A percentile compares a stretch with the other conserved stretches of the same genome.
These are phyloP conservation scores for Drosophila sordidula DNA, from an alignment of 2,888 invertebrate genomes.

Conservation along the genomic window DNA sequence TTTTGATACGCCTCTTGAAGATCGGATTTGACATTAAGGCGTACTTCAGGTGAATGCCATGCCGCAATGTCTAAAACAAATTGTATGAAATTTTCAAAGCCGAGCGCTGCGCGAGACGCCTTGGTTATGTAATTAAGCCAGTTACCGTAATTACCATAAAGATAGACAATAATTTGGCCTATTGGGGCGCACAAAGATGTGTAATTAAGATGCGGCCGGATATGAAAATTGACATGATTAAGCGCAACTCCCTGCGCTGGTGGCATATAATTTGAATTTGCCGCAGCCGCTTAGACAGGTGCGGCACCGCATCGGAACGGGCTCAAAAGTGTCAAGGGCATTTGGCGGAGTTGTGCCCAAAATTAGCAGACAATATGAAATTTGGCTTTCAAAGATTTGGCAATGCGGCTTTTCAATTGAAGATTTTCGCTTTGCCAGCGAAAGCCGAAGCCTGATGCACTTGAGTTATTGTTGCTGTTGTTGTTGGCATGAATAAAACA, in stretches of 20 bases:
- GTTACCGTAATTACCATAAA: conserved; percentile 71
- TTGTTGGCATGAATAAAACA: conserved; percentile 71
- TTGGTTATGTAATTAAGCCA: conserved; percentile 68
- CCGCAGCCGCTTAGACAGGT: conserved; percentile 33
- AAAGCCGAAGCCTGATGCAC: conserved; percentile 20
- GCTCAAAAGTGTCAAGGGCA: conserved; percentile 50
- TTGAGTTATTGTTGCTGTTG: conserved; percentile 14
- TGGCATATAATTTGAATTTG: conserved; percentile 51
- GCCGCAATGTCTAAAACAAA: conserved; percentile 47
- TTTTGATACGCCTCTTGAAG: conserved; percentile 41
- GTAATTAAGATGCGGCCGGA: conserved; percentile 65
- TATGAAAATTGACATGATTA: conserved; percentile 63
- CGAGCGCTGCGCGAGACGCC: conserved; percentile 27
- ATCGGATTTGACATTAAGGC: conserved; percentile 66
- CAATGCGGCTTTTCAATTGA: conserved; percentile 4
- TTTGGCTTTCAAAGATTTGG: conserved; percentile 29
- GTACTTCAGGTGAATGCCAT: conserved; percentile 58
- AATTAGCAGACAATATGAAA: conserved; percentile 44
- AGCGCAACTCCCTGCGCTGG: conserved; percentile 31
- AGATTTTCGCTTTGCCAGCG: conserved; percentile 35
- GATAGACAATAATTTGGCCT: conserved; percentile 63
- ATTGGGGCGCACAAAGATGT: conserved; percentile 46
- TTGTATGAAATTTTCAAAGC: conserved; percentile 41
- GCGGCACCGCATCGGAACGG: conserved; percentile 25
- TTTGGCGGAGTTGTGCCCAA: conserved; percentile 3